These are phyloP conservation scores for Tonatia bakeri DNA, from an alignment of 2,113 vertebrate species.

Conservation along the genomic window DNA sequence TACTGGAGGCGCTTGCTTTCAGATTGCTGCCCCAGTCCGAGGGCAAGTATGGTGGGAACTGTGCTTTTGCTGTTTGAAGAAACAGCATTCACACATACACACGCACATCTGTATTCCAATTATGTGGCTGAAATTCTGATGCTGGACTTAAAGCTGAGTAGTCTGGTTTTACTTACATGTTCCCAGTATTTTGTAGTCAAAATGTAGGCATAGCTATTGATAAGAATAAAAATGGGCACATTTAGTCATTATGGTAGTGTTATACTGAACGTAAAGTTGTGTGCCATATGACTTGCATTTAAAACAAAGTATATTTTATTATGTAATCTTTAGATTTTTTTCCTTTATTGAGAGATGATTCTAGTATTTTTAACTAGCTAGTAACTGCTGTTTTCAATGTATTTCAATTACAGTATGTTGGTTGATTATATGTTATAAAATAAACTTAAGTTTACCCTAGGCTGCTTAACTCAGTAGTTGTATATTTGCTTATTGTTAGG, in stretches of 20 bases:
- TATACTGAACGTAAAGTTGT: background rate
- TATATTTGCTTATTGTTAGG: slow-evolving; percentile 66
- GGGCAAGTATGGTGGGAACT: slow-evolving; percentile 46
- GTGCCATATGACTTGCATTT: slow-evolving; percentile 53
- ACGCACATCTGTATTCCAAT: background rate
- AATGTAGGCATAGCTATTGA: background rate
- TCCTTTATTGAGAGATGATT: slow-evolving; percentile 87
- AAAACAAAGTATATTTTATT: slow-evolving; percentile 47
- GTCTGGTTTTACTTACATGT: slow-evolving; percentile 11
- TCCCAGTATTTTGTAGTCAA: slow-evolving; percentile 25
- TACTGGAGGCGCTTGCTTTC: slow-evolving; percentile 10
- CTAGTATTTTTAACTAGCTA: slow-evolving; percentile 87
- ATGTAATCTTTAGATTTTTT: slow-evolving; percentile 80
- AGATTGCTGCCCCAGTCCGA: slow-evolving; percentile 28
- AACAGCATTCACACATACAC: background rate
- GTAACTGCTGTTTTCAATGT: slow-evolving; percentile 84
- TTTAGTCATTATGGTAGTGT: slow-evolving; percentile 19
- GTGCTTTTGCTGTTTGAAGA: background rate
- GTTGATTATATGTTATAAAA: slow-evolving; percentile 91
- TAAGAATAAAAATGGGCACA: slow-evolving; percentile 43
- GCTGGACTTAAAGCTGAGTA: background rate
- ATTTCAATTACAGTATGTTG: slow-evolving; percentile 83
- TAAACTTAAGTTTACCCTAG: slow-evolving; percentile 83
- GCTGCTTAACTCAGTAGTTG: slow-evolving; percentile 73
- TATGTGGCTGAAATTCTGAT: slow-evolving; percentile 39